Percentiles rank a stretch among this genome's conserved stretches.
phyloP scores from a whole-genome alignment of 1,140 invertebrate genomes.

The Drosophila insularis region DNA sequence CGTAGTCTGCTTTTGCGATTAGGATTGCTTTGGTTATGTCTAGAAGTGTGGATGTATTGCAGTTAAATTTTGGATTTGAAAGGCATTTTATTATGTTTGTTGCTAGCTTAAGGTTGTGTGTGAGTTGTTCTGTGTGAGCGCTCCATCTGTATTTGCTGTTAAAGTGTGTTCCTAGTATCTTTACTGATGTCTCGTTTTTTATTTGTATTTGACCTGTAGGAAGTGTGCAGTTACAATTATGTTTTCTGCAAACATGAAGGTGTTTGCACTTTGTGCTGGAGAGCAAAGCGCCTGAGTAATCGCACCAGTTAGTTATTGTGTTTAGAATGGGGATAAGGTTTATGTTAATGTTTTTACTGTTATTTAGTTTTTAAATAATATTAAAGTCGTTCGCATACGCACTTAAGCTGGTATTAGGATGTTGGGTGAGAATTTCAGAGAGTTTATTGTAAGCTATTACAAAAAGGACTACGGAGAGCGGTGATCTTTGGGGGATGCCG shows the following conservation, averaged over 20 bases:
- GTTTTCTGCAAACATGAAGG: slow-evolving; percentile 29
- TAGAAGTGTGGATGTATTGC: slow-evolving; percentile 19
- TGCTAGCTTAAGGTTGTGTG: slow-evolving; percentile 15
- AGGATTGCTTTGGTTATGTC: slow-evolving; percentile 23
- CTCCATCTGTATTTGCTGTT: slow-evolving; percentile 27
- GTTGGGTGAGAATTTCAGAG: not conserved
- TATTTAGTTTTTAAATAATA: slow-evolving; percentile 19
- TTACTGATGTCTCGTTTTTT: slow-evolving; percentile 1
- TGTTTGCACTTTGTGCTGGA: not conserved
- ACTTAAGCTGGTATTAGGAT: not conserved
- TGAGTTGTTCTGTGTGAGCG: not conserved
- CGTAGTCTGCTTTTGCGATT: slow-evolving; percentile 34
- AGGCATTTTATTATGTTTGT: slow-evolving; percentile 44
- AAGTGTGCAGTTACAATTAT: slow-evolving; percentile 13
- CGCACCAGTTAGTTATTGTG: slow-evolving; percentile 13
- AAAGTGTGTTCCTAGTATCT: slow-evolving; percentile 3
- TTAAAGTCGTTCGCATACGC: slow-evolving; percentile 39
- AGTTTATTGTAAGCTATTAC: slow-evolving; percentile 9
- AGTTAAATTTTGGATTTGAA: slow-evolving; percentile 31
- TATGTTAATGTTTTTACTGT: slow-evolving; percentile 9
- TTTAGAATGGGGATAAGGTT: slow-evolving; percentile 3
- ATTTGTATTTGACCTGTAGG: not conserved
- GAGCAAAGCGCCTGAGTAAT: not conserved
- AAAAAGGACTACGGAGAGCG: slow-evolving; percentile 8
- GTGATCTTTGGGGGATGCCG: not conserved